phyloP scores from a whole-genome alignment of 1,140 invertebrate genomes.

The Vanessa tameamea region DNA sequence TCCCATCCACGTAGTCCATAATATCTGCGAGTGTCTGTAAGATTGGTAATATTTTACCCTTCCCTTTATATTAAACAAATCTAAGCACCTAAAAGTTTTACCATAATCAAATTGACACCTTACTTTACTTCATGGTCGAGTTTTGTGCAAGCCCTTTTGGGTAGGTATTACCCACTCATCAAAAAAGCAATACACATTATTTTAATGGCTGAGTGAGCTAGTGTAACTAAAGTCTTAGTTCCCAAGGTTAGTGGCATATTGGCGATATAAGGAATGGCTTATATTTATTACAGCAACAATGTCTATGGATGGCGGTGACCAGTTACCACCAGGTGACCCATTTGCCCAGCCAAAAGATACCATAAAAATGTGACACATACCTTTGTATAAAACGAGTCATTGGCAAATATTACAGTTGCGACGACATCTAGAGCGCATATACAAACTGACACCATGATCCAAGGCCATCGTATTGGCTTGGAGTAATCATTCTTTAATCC shows the following conservation, averaged over 20 bases:
- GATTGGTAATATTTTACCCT: background rate
- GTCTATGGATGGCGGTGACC: background rate
- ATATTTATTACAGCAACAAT: too few species aligned
- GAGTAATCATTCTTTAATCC: slow-evolving; percentile 44
- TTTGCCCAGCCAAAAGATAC: background rate
- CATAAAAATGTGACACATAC: slow-evolving; percentile 39
- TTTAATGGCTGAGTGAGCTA: too few species aligned
- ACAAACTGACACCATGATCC: slow-evolving; percentile 47
- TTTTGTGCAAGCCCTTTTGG: too few species aligned
- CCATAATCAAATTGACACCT: too few species aligned
- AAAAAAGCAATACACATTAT: too few species aligned
- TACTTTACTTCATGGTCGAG: too few species aligned
- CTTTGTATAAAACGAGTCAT: slow-evolving; percentile 61
- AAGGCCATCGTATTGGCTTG: slow-evolving; percentile 54
- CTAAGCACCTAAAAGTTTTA: background rate
- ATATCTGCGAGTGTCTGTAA: slow-evolving; percentile 58
- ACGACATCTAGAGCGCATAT: slow-evolving; percentile 51
- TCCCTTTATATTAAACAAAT: too few species aligned
- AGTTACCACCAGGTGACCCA: background rate
- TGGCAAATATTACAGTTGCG: slow-evolving; percentile 55
- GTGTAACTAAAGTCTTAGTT: too few species aligned
- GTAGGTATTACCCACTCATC: too few species aligned
- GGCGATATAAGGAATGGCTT: too few species aligned
- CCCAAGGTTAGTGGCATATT: too few species aligned
- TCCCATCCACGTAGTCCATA: slow-evolving; percentile 52